These are phyloP conservation scores for Myotis planiceps DNA, from an alignment of 2,797 vertebrate genomes.

Conservation along the genomic window DNA sequence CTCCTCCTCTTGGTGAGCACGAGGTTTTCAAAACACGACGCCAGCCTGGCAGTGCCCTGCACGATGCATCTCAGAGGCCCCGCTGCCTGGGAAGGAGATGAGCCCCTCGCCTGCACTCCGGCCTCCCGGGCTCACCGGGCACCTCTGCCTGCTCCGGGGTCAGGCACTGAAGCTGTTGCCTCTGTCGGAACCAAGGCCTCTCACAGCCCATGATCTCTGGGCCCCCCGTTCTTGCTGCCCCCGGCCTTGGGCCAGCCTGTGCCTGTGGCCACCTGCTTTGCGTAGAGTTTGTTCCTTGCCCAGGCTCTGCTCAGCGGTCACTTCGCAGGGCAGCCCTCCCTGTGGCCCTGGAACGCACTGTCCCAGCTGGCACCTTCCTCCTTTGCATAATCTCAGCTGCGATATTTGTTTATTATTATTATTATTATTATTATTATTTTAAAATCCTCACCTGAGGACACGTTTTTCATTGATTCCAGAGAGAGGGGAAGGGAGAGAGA, in stretches of 20 bases:
- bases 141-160: accelerated
- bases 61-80: neutral
- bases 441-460: neutral
- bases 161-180: neutral
- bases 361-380: neutral
- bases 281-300: neutral
- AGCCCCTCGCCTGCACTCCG: accelerated
- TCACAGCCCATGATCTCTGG: accelerated
- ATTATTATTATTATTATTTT: neutral
- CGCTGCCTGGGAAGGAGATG: no score
- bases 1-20: neutral
- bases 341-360: accelerated
- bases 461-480: neutral
- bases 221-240: no score
- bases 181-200: neutral
- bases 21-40: neutral
- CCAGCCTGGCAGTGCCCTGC: neutral
- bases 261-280: neutral
- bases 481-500: neutral
- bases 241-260: neutral
- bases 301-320: neutral
- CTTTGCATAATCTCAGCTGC: neutral
- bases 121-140: neutral
- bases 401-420: neutral
- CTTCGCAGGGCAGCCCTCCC: neutral